Evolutionary conservation across 1,140 invertebrate genomes (phyloP), one percentile per base, ranked within the genome.

Genomic region (Zophobas morio): DNA sequence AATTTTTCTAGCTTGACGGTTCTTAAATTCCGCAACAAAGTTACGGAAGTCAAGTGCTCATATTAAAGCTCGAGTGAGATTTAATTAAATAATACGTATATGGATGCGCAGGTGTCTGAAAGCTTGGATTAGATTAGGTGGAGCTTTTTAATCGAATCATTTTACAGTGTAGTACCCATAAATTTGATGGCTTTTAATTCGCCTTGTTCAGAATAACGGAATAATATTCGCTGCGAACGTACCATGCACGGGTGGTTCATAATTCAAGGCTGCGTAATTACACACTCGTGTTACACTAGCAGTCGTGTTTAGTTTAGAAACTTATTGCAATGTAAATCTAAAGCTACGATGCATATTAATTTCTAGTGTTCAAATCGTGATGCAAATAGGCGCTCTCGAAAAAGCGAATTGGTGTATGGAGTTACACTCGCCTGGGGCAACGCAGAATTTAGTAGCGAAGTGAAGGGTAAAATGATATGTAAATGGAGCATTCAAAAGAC

Each of bases 131-230:
- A 66, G 39, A 66, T 66, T 39, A 42, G 42, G 60, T 66, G 42
- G 42, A 66, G 60, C 60, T 66, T 46, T 66, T 66, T 66, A 66
- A 66, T 66, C 60, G 60, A 66, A 66, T 66, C 60, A 66, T 66
- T 66, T 66, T 39, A 46, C 42, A 40, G 39, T 42, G 39, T 42
- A 42, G 60, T 42, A n/a, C 60, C 33, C 60, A 42, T 66, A 66
- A 66, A 66, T 66, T 66, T 39, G 60, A 46, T 66, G 39, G 60
- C 60, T 66, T 66, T 66, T 66, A 66, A 66, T 66, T 66, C 60
- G 39, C 39, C 39, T 66, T 66, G 60, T 66, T 66, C 33, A n/a
- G 2, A 2, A 20, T 51, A 51, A 51, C 49, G 2, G 60, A 66
- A 32, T 66, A 39, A 66, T 66, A 66, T 66, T 66, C 60, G 42